A percentile compares a stretch with the other conserved stretches of the same genome.
These are phyloP conservation scores for Solea solea DNA, from an alignment of 2,113 vertebrate species.

Conservation along the genomic window DNA sequence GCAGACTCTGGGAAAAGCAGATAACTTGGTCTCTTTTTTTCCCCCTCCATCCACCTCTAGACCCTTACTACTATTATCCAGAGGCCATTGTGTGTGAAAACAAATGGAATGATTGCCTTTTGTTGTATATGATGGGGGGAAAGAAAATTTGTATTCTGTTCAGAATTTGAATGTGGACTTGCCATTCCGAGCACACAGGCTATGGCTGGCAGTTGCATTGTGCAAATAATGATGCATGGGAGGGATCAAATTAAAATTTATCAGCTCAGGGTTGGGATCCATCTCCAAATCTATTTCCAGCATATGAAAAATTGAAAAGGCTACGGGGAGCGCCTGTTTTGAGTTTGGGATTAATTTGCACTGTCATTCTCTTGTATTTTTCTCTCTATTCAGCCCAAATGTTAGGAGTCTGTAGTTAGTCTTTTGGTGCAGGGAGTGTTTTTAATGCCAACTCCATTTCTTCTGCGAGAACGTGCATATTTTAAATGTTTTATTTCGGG, in stretches of 20 bases:
- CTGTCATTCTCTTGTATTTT: slow-evolving; percentile 9
- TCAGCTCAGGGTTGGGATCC: slow-evolving; percentile 67
- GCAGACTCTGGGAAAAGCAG: slow-evolving; percentile 71
- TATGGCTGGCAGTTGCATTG: slow-evolving; percentile 52
- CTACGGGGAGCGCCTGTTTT: slow-evolving; percentile 19
- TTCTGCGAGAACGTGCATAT: neutral
- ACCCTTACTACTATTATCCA: slow-evolving; percentile 57
- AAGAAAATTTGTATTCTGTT: slow-evolving; percentile 55
- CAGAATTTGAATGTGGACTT: slow-evolving; percentile 64
- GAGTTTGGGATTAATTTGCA: slow-evolving; percentile 43
- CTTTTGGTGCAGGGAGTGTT: neutral
- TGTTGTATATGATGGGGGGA: slow-evolving; percentile 51
- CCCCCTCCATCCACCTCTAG: slow-evolving; percentile 38
- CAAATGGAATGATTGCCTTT: slow-evolving; percentile 76
- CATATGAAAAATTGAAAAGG: slow-evolving; percentile 72
- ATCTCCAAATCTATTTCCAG: slow-evolving; percentile 71
- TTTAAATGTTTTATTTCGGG: neutral
- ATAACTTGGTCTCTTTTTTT: slow-evolving; percentile 63
- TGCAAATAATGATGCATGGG: slow-evolving; percentile 69
- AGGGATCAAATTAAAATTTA: slow-evolving; percentile 73
- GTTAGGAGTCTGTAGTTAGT: slow-evolving; percentile 12
- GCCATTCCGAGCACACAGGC: slow-evolving; percentile 65
- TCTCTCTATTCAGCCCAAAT: slow-evolving; percentile 16
- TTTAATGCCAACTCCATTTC: slow-evolving; percentile 1
- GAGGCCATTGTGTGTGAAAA: slow-evolving; percentile 72